Conservation (phyloP, 2,797 vertebrate genomes). For the Hippoglossus hippoglossus region DNA sequence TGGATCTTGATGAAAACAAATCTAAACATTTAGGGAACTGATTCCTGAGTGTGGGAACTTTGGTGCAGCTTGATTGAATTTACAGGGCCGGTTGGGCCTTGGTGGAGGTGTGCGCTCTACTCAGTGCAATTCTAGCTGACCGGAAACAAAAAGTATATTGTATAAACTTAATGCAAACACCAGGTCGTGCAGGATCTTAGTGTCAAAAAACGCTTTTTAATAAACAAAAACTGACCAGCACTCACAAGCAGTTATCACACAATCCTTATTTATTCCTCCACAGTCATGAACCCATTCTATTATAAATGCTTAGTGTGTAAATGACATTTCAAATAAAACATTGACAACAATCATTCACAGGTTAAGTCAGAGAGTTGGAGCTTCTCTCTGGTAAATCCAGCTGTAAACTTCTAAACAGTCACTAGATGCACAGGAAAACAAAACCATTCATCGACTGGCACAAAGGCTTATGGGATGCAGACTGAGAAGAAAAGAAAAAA, state of each 20-base stretch:
- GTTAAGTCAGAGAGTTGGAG: conserved; percentile 19
- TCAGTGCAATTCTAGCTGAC: no score
- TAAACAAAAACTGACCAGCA: no score
- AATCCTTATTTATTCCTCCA: conserved; percentile 68
- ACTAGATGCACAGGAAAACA: conserved; percentile 41
- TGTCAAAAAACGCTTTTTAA: no score
- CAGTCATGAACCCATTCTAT: conserved; percentile 40
- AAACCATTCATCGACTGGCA: conserved; percentile 50
- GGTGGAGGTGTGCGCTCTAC: no score
- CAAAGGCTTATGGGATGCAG: conserved; percentile 60
- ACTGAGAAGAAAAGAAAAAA: conserved; percentile 30
- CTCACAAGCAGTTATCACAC: conserved; percentile 39
- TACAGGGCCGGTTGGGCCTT: no score
- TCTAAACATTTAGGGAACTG: no score
- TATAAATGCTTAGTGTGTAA: conserved; percentile 61
- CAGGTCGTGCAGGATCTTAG: no score
- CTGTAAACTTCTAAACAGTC: conserved; percentile 43
- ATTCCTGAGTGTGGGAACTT: no score
- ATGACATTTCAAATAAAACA: conserved; percentile 48
- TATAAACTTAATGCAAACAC: no score
- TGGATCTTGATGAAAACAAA: no score
- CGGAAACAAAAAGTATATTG: no score
- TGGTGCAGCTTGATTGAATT: no score
- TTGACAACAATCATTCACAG: conserved; percentile 46
- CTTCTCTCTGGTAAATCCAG: conserved; percentile 40